phyloP scores from a whole-genome alignment of 2,113 vertebrate genomes.

The Lampris incognitus region DNA sequence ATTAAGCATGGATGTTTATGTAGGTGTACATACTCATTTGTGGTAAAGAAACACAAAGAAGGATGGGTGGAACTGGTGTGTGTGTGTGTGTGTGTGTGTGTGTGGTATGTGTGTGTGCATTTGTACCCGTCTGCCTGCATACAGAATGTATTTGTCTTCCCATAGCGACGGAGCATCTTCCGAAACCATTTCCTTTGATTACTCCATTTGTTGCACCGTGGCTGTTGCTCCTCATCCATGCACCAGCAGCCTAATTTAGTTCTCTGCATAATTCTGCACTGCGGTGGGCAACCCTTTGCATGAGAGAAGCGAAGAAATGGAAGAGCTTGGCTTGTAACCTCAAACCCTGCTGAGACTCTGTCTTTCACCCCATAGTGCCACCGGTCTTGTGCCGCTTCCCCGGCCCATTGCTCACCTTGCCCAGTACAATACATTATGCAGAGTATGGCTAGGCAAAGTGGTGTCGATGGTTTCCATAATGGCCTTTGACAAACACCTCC shows the following conservation, averaged over 20 bases:
- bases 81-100: not conserved
- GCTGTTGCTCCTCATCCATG: conserved; percentile 50
- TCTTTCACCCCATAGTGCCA: conserved; percentile 49
- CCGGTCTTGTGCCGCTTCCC: conserved; percentile 64
- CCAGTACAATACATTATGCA: conserved; percentile 63
- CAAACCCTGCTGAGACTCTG: conserved; percentile 61
- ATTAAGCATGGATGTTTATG: conserved; percentile 11
- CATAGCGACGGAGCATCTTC: conserved; percentile 21
- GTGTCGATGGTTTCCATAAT: conserved; percentile 79
- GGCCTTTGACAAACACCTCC: conserved; percentile 74
- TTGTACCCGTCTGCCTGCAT: not conserved
- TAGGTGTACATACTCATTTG: not conserved
- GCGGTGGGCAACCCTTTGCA: conserved; percentile 52
- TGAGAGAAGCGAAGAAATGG: conserved; percentile 40
- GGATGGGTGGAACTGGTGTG: not conserved
- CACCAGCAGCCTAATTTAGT: conserved; percentile 60
- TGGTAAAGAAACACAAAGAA: not conserved
- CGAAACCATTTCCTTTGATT: conserved; percentile 43
- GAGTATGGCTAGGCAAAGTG: conserved; percentile 73
- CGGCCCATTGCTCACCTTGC: conserved; percentile 70
- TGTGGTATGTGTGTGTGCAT: not conserved
- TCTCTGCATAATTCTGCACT: conserved; percentile 57
- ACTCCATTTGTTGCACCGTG: conserved; percentile 50
- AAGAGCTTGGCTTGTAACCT: conserved; percentile 73
- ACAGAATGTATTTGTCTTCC: conserved; percentile 21